These are phyloP conservation scores for Ophioninae sp. DNA, from an alignment of 2,888 invertebrate species.

Conservation along the genomic window DNA sequence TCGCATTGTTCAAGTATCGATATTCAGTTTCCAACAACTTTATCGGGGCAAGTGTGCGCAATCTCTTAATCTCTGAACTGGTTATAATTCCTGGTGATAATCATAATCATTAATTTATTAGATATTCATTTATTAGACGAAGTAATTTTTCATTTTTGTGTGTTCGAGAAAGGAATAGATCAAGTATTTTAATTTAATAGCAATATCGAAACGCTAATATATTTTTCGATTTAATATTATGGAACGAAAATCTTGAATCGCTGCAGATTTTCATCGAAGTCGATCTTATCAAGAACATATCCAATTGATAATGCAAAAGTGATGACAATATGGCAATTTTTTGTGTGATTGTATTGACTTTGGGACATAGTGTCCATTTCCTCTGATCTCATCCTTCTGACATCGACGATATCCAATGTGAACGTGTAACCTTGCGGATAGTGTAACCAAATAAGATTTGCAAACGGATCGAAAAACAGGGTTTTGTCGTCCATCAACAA, in stretches of 20 bases:
- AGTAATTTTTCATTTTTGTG: no score
- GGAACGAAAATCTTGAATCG: neutral
- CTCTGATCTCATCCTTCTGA: constrained; percentile 3
- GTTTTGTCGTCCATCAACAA: constrained; percentile 13
- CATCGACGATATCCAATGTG: constrained; percentile 28
- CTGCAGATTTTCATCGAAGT: neutral
- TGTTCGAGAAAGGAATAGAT: no score
- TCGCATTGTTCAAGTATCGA: neutral
- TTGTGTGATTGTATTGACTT: neutral
- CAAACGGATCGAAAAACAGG: neutral
- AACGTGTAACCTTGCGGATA: neutral
- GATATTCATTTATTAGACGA: no score
- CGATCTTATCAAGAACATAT: neutral
- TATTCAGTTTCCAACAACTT: neutral
- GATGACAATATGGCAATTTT: neutral
- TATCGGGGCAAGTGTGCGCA: no score
- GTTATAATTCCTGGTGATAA: no score
- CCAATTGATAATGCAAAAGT: neutral
- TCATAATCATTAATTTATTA: no score
- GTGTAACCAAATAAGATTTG: constrained; percentile 2
- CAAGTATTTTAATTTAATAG: no score
- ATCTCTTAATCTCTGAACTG: no score
- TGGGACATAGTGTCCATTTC: neutral
- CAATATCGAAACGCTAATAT: no score
- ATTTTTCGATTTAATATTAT: no score